Percentiles rank a stretch among this genome's conserved stretches.
Evolutionary conservation across 1,140 invertebrate genomes (phyloP).

Genomic region (Mizuhopecten yessoensis): DNA sequence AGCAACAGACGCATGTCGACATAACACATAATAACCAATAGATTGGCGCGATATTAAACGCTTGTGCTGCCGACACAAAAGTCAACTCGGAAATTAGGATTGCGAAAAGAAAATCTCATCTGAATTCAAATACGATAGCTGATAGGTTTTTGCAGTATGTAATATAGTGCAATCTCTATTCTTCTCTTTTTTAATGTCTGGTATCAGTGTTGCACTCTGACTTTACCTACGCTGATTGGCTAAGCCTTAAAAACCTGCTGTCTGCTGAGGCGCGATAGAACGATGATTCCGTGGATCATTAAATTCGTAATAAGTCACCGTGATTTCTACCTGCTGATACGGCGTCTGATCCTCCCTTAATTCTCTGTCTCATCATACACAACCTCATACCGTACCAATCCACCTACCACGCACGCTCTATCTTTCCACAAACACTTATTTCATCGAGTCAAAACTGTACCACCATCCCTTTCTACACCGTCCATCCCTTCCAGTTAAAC

Average conservation of each 20-base stretch:
- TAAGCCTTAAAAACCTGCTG: not conserved
- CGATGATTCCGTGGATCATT: not conserved
- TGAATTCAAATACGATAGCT: not conserved
- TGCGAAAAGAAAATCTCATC: not conserved
- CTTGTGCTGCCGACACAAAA: not conserved
- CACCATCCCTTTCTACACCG: too few relatives aligned
- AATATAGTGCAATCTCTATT: not conserved
- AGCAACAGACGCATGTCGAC: not conserved
- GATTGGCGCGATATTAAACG: not conserved
- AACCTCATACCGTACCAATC: not conserved
- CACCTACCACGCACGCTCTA: not conserved
- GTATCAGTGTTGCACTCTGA: not conserved
- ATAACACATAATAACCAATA: not conserved
- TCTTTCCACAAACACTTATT: not conserved
- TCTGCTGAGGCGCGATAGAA: not conserved
- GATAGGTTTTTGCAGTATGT: not conserved
- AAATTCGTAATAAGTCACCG: not conserved
- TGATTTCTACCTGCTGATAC: not conserved
- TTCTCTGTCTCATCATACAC: constrained; percentile 6
- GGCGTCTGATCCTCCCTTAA: not conserved
- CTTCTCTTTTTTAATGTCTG: not conserved
- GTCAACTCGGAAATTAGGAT: constrained; percentile 30
- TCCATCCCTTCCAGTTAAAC: too few relatives aligned
- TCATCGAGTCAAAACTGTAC: not conserved
- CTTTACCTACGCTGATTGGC: not conserved